Evolutionary conservation across 2,113 vertebrate species (phyloP).

Genomic region (Sturnus vulgaris): DNA sequence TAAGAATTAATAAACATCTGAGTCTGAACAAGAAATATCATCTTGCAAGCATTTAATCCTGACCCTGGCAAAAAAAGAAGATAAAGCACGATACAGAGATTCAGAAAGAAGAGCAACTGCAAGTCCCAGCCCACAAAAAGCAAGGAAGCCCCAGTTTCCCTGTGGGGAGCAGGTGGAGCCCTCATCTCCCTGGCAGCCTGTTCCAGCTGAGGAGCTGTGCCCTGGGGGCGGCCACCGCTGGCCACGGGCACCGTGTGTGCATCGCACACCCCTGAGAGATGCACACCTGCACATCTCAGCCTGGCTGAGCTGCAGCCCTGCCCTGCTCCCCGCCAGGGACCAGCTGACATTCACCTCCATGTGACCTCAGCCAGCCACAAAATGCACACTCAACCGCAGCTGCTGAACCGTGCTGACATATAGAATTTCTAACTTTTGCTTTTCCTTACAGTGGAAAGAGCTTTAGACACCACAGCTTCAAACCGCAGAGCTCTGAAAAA

Average conservation of each 20-base stretch:
- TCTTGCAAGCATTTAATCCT: too few relatives aligned
- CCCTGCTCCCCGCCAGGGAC: background rate
- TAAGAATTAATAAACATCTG: too few relatives aligned
- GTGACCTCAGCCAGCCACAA: background rate
- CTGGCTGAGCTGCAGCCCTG: background rate
- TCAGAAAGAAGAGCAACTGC: background rate
- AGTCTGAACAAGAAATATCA: too few relatives aligned
- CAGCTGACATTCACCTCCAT: background rate
- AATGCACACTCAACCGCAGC: background rate
- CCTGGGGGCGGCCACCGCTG: background rate
- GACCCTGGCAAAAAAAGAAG: too few relatives aligned
- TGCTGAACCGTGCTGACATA: background rate
- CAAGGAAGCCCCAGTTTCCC: background rate
- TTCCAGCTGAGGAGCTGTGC: background rate
- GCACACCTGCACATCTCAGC: too few relatives aligned
- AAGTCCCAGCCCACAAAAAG: background rate
- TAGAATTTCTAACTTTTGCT: background rate
- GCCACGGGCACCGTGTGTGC: background rate
- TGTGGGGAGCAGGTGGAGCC: background rate
- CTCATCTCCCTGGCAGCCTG: background rate
- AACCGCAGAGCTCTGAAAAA: slow-evolving; percentile 30
- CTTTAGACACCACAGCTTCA: background rate
- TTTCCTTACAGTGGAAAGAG: background rate
- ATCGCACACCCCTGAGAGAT: background rate
- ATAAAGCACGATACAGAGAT: background rate